Evolutionary conservation across 2,888 invertebrate species (phyloP), one percentile per base, ranked within the genome.

Genomic region (Eubasilissa splendida): DNA sequence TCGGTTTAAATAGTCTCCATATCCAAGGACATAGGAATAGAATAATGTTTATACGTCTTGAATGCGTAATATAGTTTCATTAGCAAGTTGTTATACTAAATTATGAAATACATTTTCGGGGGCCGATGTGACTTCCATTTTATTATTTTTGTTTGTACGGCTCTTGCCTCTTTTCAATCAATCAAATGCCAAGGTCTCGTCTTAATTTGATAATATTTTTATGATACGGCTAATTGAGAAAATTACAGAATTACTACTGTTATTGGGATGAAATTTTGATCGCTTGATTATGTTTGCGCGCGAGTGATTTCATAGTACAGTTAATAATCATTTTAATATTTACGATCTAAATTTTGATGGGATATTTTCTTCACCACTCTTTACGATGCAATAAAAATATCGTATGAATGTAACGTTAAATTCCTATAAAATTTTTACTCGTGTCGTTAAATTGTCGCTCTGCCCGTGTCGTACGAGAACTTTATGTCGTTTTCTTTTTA

Each of bases 401-500:
- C 12, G 9, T n/a, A 52, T 53, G 52, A 68, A 68, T 68, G 68
- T 68, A 50, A 14, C 52, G 10, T 68, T 52, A 68, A 68, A 52
- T 66, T 54, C 71, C 10, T 56, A 11, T 14, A 56, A 71, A 71
- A 71, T 56, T 12, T 71, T 71, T 53, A 14, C 22, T 31, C 71
- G 54, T 42, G 54, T 71, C 71, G 33, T 71, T 56, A 71, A 71
- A 54, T 71, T 71, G 33, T 54, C 53, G 56, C 54, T 71, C 66
- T 54, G 68, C 22, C 68, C 52, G 50, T 8, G 68, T 68, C 53
- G 22, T 52, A 5, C 33, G 3, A 63, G 31, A 14, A 22, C 60
- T 60, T 60, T 31, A 31, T 31, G 22, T 63, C 5, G 11, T 63
- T 63, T 31, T 63, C 22, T 63, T 63, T 31, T 63, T 5, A 11